phyloP scores from a whole-genome alignment of 2,113 vertebrate species.

The Channa maculata region DNA sequence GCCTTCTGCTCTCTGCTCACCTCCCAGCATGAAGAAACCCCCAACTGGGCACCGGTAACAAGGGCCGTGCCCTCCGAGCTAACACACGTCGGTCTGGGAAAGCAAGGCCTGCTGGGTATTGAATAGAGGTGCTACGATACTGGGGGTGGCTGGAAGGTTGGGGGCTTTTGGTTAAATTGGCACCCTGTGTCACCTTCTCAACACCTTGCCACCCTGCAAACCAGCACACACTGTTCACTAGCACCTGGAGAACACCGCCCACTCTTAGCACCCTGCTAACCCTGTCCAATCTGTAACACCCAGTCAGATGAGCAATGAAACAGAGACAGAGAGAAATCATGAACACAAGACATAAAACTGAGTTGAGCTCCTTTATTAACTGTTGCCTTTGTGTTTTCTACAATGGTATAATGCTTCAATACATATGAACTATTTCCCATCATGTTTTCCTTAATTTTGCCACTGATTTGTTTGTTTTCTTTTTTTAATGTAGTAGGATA shows the following conservation, averaged over 20 bases:
- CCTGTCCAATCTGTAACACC: slow-evolving; percentile 26
- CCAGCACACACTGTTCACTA: slow-evolving; percentile 2
- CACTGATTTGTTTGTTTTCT: not conserved
- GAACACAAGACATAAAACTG: slow-evolving; percentile 10
- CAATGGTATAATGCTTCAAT: not conserved
- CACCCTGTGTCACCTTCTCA: slow-evolving; percentile 68
- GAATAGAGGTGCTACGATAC: slow-evolving; percentile 53
- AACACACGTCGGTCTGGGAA: slow-evolving; percentile 38
- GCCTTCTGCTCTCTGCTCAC: slow-evolving; percentile 51
- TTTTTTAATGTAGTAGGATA: too few relatives aligned
- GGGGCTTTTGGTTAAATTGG: slow-evolving; percentile 68
- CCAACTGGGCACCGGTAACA: slow-evolving; percentile 69
- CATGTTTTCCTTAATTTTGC: not conserved
- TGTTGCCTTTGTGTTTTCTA: not conserved
- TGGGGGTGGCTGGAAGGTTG: slow-evolving; percentile 21
- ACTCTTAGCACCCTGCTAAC: slow-evolving; percentile 1
- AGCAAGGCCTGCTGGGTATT: slow-evolving; percentile 55
- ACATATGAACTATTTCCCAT: not conserved
- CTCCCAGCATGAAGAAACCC: slow-evolving; percentile 58
- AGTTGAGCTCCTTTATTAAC: not conserved
- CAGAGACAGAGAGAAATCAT: not conserved
- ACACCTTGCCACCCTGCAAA: slow-evolving; percentile 55
- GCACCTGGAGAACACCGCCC: slow-evolving; percentile 26
- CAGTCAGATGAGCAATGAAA: not conserved
- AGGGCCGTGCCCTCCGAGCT: slow-evolving; percentile 55